These are phyloP conservation scores for Kryptopterus vitreolus DNA, from an alignment of 2,797 vertebrate species.

Conservation along the genomic window DNA sequence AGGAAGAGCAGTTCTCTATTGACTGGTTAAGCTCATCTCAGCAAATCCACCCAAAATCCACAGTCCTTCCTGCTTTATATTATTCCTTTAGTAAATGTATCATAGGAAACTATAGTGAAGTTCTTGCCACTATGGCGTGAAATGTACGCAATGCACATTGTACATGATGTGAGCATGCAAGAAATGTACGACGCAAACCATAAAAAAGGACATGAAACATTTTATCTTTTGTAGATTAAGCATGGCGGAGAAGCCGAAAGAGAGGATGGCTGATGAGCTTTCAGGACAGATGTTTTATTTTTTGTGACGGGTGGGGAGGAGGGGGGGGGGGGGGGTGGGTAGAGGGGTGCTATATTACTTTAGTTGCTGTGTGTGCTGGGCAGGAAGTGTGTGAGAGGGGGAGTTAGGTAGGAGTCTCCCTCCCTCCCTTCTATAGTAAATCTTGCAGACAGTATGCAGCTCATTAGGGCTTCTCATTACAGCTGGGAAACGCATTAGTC, in stretches of 20 bases:
- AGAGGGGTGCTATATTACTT: constrained; percentile 40
- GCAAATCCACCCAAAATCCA: not conserved
- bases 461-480: constrained; percentile 64
- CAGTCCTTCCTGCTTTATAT: not conserved
- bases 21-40: not conserved
- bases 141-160: not conserved
- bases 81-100: not conserved
- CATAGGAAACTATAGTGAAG: no score
- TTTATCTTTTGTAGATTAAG: no score
- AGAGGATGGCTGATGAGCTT: no score
- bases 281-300: constrained; percentile 50
- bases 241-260: no score
- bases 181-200: not conserved
- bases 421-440: constrained; percentile 22
- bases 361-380: constrained; percentile 54
- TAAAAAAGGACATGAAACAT: not conserved
- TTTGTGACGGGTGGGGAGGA: no score
- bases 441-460: constrained; percentile 25
- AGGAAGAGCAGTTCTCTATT: constrained; percentile 2
- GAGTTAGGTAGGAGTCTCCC: not conserved
- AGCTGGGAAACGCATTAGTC: constrained; percentile 63
- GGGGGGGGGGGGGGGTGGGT: not conserved
- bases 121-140: not conserved
- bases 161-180: not conserved
- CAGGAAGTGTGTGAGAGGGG: not conserved